These are phyloP conservation scores for Amyelois transitella DNA, from an alignment of 1,140 invertebrate genomes.

Conservation along the genomic window DNA sequence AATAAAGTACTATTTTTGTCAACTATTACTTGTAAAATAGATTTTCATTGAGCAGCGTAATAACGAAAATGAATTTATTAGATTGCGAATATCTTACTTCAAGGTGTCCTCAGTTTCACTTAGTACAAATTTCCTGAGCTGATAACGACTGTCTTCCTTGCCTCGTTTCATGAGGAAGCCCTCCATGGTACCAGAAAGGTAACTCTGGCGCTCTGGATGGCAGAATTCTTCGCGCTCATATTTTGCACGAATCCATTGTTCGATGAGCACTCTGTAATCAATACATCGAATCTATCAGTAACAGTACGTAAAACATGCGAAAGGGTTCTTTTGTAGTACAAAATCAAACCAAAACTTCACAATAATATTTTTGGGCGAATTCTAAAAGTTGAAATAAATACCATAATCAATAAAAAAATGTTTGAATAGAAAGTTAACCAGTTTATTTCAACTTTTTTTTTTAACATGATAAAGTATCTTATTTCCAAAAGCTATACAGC, in stretches of 20 bases:
- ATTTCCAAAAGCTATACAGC: no score
- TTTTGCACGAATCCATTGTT: slow-evolving; percentile 94
- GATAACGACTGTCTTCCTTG: slow-evolving; percentile 88
- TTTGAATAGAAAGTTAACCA: no score
- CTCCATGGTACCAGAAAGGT: slow-evolving; percentile 86
- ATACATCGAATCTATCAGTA: neutral
- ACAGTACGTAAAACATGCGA: no score
- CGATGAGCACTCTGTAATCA: slow-evolving; percentile 84
- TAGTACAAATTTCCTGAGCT: slow-evolving; percentile 88
- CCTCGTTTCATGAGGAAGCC: slow-evolving; percentile 92
- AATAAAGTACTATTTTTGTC: no score
- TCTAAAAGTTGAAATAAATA: no score
- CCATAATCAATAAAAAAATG: no score
- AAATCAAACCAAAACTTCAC: neutral
- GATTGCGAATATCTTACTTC: slow-evolving; percentile 51
- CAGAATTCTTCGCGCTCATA: slow-evolving; percentile 93
- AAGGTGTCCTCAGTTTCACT: slow-evolving; percentile 86
- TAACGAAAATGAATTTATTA: no score
- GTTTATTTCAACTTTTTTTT: no score
- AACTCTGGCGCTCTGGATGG: slow-evolving; percentile 83
- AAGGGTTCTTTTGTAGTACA: neutral
- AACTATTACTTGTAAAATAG: no score
- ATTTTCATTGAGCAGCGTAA: no score
- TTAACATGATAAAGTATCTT: no score
- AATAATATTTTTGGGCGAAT: no score